A percentile compares a stretch with the other conserved stretches of the same genome.
Conservation (phyloP, 2,113 vertebrate genomes). For the Neofelis nebulosa region DNA sequence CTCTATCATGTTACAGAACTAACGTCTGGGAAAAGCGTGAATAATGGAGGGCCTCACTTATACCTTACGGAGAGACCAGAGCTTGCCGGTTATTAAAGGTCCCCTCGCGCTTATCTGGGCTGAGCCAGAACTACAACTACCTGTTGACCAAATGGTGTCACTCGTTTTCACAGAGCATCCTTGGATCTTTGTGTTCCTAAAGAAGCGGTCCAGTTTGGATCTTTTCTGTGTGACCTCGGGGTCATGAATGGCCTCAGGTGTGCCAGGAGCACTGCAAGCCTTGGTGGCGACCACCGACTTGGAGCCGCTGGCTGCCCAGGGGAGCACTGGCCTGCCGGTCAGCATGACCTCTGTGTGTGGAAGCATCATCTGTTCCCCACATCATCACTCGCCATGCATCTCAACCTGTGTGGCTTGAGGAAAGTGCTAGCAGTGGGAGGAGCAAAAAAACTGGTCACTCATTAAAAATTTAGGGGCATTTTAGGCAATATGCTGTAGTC, state of each 20-base stretch:
- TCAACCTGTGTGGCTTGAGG: not conserved
- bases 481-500: not conserved
- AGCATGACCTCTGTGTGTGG: accelerated
- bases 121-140: not conserved
- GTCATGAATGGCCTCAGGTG: not conserved
- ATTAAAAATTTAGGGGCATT: conserved; percentile 75
- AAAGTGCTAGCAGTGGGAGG: not conserved
- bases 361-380: too few species aligned
- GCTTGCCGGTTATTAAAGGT: not conserved
- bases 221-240: accelerated
- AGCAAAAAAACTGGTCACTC: not conserved
- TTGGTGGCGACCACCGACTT: accelerated
- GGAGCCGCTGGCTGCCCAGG: not conserved
- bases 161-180: not conserved
- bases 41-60: not conserved
- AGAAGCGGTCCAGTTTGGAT: not conserved
- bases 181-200: not conserved
- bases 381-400: too few species aligned
- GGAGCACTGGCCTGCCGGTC: accelerated
- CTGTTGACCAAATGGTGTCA: not conserved
- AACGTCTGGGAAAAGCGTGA: not conserved
- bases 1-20: not conserved
- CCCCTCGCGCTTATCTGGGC: not conserved
- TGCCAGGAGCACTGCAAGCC: not conserved
- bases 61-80: not conserved